Evolutionary conservation across 1,140 invertebrate species (phyloP).

Genomic region (Ectropis grisescens): DNA sequence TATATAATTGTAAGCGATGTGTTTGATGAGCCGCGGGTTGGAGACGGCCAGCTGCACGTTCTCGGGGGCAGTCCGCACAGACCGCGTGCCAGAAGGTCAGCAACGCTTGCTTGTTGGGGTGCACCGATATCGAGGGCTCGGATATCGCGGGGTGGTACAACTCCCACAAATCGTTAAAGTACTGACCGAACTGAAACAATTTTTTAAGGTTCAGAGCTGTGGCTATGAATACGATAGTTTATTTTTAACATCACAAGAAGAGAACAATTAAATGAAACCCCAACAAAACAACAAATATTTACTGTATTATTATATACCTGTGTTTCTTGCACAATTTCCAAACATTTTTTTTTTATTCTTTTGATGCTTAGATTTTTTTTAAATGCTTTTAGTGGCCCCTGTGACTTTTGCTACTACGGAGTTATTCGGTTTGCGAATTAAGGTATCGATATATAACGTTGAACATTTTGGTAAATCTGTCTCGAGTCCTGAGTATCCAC

Average conservation of each 20-base stretch:
- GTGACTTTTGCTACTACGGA: no score
- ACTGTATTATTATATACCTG: no score
- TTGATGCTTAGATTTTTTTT: no score
- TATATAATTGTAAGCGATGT: conserved; percentile 97
- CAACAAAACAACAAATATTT: no score
- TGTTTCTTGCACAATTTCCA: no score
- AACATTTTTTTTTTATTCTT: no score
- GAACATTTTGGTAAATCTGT: no score
- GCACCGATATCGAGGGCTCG: conserved; percentile 94
- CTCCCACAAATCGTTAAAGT: conserved; percentile 92
- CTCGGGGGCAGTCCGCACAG: conserved; percentile 89
- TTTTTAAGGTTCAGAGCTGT: no score
- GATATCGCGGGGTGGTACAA: conserved; percentile 94
- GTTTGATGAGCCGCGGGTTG: conserved; percentile 88
- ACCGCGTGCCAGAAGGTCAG: conserved; percentile 94
- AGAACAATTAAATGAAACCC: not conserved
- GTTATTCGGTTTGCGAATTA: no score
- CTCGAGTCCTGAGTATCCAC: no score
- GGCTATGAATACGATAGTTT: not conserved
- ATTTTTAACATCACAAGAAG: not conserved
- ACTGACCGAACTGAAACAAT: conserved; percentile 81
- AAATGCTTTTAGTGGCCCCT: no score
- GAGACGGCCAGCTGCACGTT: conserved; percentile 90
- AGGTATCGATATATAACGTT: no score
- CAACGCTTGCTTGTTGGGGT: conserved; percentile 95